A percentile compares a stretch with the other conserved stretches of the same genome.
Evolutionary conservation across 1,140 invertebrate species (phyloP).

Genomic region (Anoplolepis gracilipes): DNA sequence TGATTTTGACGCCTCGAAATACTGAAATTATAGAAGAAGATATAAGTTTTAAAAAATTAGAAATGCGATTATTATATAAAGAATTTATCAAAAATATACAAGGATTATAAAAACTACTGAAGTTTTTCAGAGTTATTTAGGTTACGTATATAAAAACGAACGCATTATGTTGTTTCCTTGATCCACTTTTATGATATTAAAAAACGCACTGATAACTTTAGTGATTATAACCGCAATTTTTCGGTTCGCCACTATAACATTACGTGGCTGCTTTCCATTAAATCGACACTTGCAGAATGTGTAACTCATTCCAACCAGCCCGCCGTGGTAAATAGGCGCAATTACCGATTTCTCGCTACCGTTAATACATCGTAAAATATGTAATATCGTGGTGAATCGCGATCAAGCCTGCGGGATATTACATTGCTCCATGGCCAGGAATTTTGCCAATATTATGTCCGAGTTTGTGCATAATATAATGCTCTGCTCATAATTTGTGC

Average conservation of each 20-base stretch:
- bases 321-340: conserved; percentile 57
- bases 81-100: too few species aligned
- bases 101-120: too few species aligned
- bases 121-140: too few species aligned
- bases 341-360: conserved; percentile 74
- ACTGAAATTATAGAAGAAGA: too few species aligned
- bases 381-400: conserved; percentile 63
- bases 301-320: conserved; percentile 56
- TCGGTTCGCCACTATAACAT: background rate
- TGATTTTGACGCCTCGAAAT: too few species aligned
- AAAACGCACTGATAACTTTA: conserved; percentile 14
- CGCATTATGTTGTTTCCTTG: background rate
- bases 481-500: background rate
- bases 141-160: too few species aligned
- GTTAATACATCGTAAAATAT: conserved; percentile 73
- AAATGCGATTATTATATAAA: too few species aligned
- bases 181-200: conserved; percentile 36
- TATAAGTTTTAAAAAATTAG: too few species aligned
- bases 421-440: conserved; percentile 2
- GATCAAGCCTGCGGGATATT: conserved; percentile 46
- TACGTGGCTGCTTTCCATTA: conserved; percentile 49
- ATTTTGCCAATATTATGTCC: conserved; percentile 12
- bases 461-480: conserved; percentile 10
- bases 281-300: conserved; percentile 60
- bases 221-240: conserved; percentile 33